Conservation (phyloP, 2,888 invertebrate genomes). For the Diabrotica balteata region DNA sequence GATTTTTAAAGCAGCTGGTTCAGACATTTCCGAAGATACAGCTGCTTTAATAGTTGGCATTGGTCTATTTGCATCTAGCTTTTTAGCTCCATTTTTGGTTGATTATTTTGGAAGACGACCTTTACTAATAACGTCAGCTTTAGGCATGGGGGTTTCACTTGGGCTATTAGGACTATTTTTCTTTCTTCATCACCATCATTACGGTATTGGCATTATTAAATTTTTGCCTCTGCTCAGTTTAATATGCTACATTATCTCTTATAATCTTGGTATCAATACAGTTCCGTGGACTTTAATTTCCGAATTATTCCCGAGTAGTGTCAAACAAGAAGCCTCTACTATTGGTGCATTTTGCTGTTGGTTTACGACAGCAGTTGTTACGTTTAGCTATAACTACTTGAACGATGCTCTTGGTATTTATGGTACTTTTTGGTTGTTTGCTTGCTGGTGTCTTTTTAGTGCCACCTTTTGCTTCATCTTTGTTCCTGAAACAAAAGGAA, state of each 20-base stretch:
- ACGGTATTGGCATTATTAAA: conserved; percentile 55
- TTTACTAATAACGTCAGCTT: conserved; percentile 73
- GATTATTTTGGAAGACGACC: conserved; percentile 77
- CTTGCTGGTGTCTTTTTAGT: conserved; percentile 65
- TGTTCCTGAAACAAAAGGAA: conserved; percentile 47
- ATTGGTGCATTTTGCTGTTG: conserved; percentile 79
- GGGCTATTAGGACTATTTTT: conserved; percentile 62
- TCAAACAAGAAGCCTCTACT: conserved; percentile 76
- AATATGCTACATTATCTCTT: conserved; percentile 74
- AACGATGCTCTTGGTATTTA: conserved; percentile 66
- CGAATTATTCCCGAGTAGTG: conserved; percentile 79
- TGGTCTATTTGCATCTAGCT: conserved; percentile 76
- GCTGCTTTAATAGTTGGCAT: conserved; percentile 78
- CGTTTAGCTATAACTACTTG: conserved; percentile 72
- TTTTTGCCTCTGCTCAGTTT: conserved; percentile 77
- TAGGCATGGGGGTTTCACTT: conserved; percentile 70
- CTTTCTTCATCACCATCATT: conserved; percentile 57
- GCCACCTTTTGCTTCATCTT: conserved; percentile 70
- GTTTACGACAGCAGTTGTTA: conserved; percentile 75
- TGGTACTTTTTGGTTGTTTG: conserved; percentile 76
- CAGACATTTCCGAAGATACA: conserved; percentile 66
- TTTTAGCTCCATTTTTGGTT: conserved; percentile 74
- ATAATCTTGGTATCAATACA: conserved; percentile 77
- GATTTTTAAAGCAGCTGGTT: conserved; percentile 73
- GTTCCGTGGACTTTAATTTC: conserved; percentile 83